Evolutionary conservation across 2,113 vertebrate species (phyloP).

Genomic region (Microcebus lehilahytsara): DNA sequence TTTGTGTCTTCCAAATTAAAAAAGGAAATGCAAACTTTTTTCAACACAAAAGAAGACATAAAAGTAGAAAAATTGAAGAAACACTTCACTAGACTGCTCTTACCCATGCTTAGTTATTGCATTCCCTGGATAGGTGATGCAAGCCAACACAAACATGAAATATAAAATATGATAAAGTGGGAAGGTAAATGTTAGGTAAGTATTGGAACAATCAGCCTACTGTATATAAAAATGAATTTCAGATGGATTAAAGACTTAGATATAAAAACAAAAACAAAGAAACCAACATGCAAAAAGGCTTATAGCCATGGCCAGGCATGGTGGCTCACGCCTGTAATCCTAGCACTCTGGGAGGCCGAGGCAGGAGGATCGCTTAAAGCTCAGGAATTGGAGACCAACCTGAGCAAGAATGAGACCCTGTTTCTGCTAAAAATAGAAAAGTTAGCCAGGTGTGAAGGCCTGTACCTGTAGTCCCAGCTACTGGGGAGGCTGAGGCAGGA

Average conservation of each 20-base stretch:
- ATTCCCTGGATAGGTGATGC: not conserved
- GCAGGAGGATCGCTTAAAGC: no score
- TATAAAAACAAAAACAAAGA: not conserved
- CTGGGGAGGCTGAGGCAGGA: no score
- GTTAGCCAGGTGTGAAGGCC: no score
- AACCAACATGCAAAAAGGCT: no score
- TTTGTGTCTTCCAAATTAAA: not conserved
- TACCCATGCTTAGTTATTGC: not conserved
- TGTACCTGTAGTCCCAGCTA: no score
- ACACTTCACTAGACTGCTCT: not conserved
- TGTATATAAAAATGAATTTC: not conserved
- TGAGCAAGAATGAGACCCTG: no score
- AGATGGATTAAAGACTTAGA: not conserved
- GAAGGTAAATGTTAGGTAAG: not conserved
- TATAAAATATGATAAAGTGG: not conserved
- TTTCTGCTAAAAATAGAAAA: no score
- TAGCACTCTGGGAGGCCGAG: no score
- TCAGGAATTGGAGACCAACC: no score
- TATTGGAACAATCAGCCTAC: not conserved
- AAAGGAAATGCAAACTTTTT: not conserved
- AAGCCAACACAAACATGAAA: not conserved
- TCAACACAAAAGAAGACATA: not conserved
- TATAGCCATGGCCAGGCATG: no score
- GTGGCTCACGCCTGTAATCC: no score
- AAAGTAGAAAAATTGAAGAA: not conserved